phyloP scores from a whole-genome alignment of 2,113 vertebrate genomes.

The Phyllostomus hastatus region DNA sequence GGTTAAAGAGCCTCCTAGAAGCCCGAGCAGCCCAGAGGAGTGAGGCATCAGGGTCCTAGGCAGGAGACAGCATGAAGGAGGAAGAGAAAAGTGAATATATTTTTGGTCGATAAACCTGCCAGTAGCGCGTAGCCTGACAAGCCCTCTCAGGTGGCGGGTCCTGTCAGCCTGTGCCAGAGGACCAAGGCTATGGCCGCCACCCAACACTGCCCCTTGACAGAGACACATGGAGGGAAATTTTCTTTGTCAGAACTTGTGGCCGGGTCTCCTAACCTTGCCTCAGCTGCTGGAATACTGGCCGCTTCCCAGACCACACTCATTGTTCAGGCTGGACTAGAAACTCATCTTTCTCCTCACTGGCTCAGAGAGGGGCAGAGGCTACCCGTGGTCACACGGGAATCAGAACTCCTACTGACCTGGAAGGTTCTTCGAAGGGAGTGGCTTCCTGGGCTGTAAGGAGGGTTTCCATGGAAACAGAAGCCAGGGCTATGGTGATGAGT shows the following conservation, averaged over 20 bases:
- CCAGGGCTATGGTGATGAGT: not conserved
- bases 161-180: not conserved
- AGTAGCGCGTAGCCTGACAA: not conserved
- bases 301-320: not conserved
- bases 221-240: not conserved
- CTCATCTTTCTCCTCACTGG: not conserved
- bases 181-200: not conserved
- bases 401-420: not conserved
- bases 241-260: not conserved
- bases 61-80: not conserved
- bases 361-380: not conserved
- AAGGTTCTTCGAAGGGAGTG: not conserved
- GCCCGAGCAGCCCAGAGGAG: not conserved
- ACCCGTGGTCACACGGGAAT: not conserved
- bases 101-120: not conserved
- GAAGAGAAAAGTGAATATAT: not conserved
- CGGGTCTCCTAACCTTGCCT: not conserved
- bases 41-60: not conserved
- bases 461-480: constrained; percentile 45
- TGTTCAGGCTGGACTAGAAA: not conserved
- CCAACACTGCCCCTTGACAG: not conserved
- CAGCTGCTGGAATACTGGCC: not conserved
- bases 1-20: not conserved
- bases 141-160: not conserved
- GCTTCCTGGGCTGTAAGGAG: not conserved